A percentile compares a stretch with the other conserved stretches of the same genome.
These are phyloP conservation scores for Kuschelorhynchus macadamiae DNA, from an alignment of 2,888 invertebrate species.

Conservation along the genomic window DNA sequence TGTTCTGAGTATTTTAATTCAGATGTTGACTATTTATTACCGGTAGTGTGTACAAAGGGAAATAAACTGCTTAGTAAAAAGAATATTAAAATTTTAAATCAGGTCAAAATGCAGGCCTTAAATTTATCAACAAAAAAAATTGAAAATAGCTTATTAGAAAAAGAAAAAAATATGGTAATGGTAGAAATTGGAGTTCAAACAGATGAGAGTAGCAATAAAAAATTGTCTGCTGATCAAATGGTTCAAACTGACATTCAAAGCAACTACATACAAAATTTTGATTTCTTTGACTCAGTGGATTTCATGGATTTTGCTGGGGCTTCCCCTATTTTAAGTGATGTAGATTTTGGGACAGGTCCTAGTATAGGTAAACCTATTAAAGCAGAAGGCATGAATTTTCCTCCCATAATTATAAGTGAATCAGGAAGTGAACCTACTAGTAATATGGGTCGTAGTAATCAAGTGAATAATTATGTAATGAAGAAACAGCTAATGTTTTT, in stretches of 20 bases:
- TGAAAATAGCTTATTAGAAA: neutral
- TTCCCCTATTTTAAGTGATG: slow-evolving; percentile 38
- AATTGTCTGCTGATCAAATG: slow-evolving; percentile 16
- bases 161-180: neutral
- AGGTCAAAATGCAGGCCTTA: slow-evolving; percentile 48
- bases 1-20: neutral
- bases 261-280: slow-evolving; percentile 9
- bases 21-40: neutral
- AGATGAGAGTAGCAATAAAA: slow-evolving; percentile 12
- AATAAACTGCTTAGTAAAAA: slow-evolving; percentile 35
- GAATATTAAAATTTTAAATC: slow-evolving; percentile 39
- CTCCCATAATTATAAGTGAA: neutral
- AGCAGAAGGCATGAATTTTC: neutral
- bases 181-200: slow-evolving; percentile 32
- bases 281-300: slow-evolving; percentile 20
- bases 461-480: slow-evolving; percentile 14
- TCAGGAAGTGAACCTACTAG: neutral
- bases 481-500: slow-evolving; percentile 54
- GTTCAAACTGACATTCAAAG: slow-evolving; percentile 38
- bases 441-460: slow-evolving; percentile 15
- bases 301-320: slow-evolving; percentile 2
- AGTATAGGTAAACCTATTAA: slow-evolving; percentile 20
- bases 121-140: slow-evolving; percentile 41
- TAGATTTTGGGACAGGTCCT: slow-evolving; percentile 31
- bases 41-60: neutral